Evolutionary conservation across 2,888 invertebrate species (phyloP), one percentile per base, ranked within the genome.

Genomic region (Lymantria monacha): DNA sequence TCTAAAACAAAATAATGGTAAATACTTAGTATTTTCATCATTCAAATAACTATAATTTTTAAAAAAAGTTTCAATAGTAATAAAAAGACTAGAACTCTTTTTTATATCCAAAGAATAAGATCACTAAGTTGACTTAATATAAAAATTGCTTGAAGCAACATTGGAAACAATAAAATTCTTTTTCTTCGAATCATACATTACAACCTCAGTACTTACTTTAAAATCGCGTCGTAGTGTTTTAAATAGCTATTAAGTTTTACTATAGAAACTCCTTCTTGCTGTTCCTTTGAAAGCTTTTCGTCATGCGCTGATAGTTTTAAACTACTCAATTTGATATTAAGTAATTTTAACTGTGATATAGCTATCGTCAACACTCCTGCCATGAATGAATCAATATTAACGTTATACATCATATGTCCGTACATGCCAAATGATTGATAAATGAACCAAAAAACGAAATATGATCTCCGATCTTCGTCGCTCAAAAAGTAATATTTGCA

Each of bases 401-500:
- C 66, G 51, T 85, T 85, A 48, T 82, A 87, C 46, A 69, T 75
- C 88, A 88, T 83, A 48, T 88, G 86, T 0, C 73, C 78, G 46
- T 79, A 87, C 57, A 87, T 81, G 0, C 85, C 83, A 12, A 79
- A 42, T 1, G 79, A 68, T 59, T 87, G 87, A 53, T 86, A 89
- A 30, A 81, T 42, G 31, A 67, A 85, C 69, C 68, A 81, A 49
- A 70, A 66, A 14, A 57, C 30, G 53, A 80, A 86, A 67, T 82
- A 80, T 1, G 65, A 61, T 5, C 72, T 55, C 15, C 81, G 66
- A 3, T 66, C 22, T 43, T 82, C 73, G 10, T 81, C 76, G 15
- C 63, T 73, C 47, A 89, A 66, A 59, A 89, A 89, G 62, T 83
- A 85, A 64, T 85, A 89, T 60, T 79, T 77, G 59, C 82, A 85